Percentiles rank a stretch among this genome's conserved stretches.
phyloP scores from a whole-genome alignment of 1,140 invertebrate genomes.

The Mizuhopecten yessoensis region DNA sequence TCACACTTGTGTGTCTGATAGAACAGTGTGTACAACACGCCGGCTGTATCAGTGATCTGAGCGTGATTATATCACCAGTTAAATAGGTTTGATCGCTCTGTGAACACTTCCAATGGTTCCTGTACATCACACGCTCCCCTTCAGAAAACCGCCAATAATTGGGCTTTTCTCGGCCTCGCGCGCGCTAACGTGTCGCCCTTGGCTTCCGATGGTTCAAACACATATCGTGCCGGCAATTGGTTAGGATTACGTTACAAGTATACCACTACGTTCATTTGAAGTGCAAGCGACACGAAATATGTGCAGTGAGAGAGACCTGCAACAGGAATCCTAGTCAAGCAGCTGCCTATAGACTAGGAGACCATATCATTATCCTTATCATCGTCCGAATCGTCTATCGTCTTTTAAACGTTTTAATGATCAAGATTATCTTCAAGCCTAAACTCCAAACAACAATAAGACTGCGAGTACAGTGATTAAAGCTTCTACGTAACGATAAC shows the following conservation, averaged over 20 bases:
- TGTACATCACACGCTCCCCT: constrained; percentile 5
- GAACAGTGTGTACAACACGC: background rate
- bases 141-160: constrained; percentile 27
- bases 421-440: constrained; percentile 34
- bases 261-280: constrained; percentile 9
- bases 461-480: background rate
- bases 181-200: constrained; percentile 22
- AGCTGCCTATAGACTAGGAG: background rate
- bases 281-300: constrained; percentile 25
- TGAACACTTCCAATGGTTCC: constrained; percentile 18
- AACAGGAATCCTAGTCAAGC: background rate
- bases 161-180: constrained; percentile 35
- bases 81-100: constrained; percentile 31
- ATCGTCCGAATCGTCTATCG: constrained; percentile 22
- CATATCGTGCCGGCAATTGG: background rate
- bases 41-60: background rate
- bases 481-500: constrained; percentile 5
- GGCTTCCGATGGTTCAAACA: constrained; percentile 37
- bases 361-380: constrained; percentile 17
- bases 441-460: constrained; percentile 34
- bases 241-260: constrained; percentile 32
- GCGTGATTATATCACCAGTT: background rate
- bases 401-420: constrained; percentile 40
- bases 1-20: background rate
- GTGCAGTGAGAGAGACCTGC: background rate